A percentile compares a stretch with the other conserved stretches of the same genome.
phyloP scores from a whole-genome alignment of 2,797 vertebrate species.

The Gallinago stenura region DNA sequence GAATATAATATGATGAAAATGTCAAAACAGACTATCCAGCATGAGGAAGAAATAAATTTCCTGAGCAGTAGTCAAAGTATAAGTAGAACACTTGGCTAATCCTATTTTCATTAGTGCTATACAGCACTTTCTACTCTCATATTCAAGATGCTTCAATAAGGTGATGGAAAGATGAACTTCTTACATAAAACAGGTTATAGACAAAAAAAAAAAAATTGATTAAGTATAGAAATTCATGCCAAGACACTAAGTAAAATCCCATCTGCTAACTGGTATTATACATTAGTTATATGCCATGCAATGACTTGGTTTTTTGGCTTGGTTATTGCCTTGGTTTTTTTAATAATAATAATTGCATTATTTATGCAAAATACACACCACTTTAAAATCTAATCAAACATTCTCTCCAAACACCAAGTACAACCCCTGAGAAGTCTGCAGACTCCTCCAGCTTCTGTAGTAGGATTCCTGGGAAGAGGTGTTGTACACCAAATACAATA shows the following conservation, averaged over 20 bases:
- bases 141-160: not conserved
- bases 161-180: not conserved
- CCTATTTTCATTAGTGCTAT: not conserved
- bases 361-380: not conserved
- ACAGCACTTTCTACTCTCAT: not conserved
- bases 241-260: not conserved
- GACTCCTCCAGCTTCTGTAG: not conserved
- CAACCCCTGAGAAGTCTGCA: not conserved
- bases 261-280: not conserved
- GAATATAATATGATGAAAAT: not conserved
- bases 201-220: not conserved
- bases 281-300: not conserved
- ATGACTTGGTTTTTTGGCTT: not conserved
- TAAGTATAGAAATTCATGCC: not conserved
- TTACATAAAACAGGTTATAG: not conserved
- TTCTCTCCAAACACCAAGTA: not conserved
- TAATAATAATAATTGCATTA: not conserved
- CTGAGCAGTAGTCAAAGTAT: not conserved
- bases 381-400: not conserved
- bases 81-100: not conserved
- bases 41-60: not conserved
- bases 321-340: not conserved
- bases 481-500: not conserved
- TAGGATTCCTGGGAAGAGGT: not conserved
- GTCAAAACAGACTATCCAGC: not conserved